Evolutionary conservation across 2,888 invertebrate genomes (phyloP).

Genomic region (Nycteola revayana): DNA sequence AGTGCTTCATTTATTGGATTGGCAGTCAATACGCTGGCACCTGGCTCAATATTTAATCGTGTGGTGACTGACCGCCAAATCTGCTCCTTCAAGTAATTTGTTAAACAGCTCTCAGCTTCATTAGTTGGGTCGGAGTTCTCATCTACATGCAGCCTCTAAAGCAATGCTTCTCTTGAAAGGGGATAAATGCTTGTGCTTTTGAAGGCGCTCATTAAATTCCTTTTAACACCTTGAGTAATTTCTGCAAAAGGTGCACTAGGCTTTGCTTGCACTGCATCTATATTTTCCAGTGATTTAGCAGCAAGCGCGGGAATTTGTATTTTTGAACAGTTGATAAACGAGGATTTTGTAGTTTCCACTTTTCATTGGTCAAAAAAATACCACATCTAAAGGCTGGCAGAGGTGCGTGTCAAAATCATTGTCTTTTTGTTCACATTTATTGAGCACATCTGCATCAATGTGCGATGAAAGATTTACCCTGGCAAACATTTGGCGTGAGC

Average conservation of each 20-base stretch:
- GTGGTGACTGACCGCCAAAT: slow-evolving; percentile 4
- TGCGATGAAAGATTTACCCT: slow-evolving; percentile 23
- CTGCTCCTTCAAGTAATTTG: slow-evolving; percentile 4
- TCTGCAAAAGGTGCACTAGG: slow-evolving; percentile 1
- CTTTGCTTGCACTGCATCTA: slow-evolving; percentile 1
- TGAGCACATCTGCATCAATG: slow-evolving; percentile 13
- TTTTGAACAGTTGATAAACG: not conserved
- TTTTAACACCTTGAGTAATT: not conserved
- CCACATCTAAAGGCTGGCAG: slow-evolving; percentile 17
- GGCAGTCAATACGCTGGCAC: slow-evolving; percentile 6
- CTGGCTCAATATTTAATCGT: slow-evolving; percentile 10
- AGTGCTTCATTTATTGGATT: not conserved
- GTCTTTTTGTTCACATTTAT: slow-evolving; percentile 9
- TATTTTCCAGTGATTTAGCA: slow-evolving; percentile 1
- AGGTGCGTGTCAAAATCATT: slow-evolving; percentile 24
- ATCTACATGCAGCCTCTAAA: slow-evolving; percentile 2
- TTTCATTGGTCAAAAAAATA: not conserved
- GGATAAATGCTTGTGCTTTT: slow-evolving; percentile 1
- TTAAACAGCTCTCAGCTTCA: slow-evolving; percentile 5
- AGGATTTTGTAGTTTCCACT: not conserved
- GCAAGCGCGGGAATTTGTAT: slow-evolving; percentile 1
- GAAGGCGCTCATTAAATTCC: slow-evolving; percentile 1
- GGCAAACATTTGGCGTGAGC: not conserved
- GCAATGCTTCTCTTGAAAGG: not conserved
- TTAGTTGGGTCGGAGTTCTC: not conserved